Conservation (phyloP, 2,888 invertebrate genomes). For the Coelopa pilipes region DNA sequence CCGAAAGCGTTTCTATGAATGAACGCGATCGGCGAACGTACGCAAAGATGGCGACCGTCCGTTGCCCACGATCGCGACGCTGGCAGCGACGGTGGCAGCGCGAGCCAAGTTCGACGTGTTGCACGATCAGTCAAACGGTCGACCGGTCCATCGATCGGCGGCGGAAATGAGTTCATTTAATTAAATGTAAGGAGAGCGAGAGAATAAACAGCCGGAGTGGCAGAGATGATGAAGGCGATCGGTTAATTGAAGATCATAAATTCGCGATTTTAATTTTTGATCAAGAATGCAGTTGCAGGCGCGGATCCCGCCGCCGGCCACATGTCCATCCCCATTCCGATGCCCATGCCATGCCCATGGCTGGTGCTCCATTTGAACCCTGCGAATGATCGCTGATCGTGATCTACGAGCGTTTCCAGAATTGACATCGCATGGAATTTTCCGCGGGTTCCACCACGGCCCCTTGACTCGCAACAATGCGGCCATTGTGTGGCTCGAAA, state of each 20-base stretch:
- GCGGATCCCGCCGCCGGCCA: background rate
- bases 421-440: background rate
- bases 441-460: background rate
- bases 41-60: conserved; percentile 26
- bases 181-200: background rate
- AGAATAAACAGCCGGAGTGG: background rate
- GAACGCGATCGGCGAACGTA: conserved; percentile 10
- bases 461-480: background rate
- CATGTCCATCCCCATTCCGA: too few relatives aligned
- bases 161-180: conserved; percentile 58
- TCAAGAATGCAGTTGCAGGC: conserved; percentile 22
- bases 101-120: background rate
- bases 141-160: conserved; percentile 15
- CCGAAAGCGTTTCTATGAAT: conserved; percentile 25
- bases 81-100: background rate
- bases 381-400: too few relatives aligned
- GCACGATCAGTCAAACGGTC: background rate
- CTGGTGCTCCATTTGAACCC: background rate
- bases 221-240: conserved; percentile 38
- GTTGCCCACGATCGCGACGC: conserved; percentile 8
- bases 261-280: conserved; percentile 42
- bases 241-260: conserved; percentile 49
- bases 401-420: too few relatives aligned
- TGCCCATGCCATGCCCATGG: background rate
- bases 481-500: conserved; percentile 5